Evolutionary conservation across 2,797 vertebrate species (phyloP), one percentile per base, ranked within the genome.

Genomic region (Lagocephalus sceleratus): DNA sequence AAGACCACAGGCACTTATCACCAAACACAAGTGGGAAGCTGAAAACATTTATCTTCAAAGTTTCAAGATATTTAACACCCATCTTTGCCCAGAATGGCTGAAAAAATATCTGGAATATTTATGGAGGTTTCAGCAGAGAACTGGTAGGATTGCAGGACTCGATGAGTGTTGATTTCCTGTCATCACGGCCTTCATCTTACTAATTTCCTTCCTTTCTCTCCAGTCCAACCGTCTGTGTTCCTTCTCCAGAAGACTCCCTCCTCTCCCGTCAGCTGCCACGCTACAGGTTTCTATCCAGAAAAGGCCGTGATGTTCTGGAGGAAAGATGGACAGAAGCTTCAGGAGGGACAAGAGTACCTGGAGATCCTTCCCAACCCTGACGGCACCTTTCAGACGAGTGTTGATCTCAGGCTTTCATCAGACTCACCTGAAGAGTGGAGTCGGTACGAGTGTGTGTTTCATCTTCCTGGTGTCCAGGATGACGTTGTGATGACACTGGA

Each of bases 221-320:
- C 45, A 62, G 60, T 12, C 0, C 25, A 2, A 8, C 51, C 60
- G 39, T 43, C 39, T 35, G 60, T 55, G 52, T 62, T 23, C 53
- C 43, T 66, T 46, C 60, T 63, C 40, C 60, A 63, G 60, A 55
- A 50, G 52, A 20, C 46, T 45, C n/a, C 47, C 42, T 59, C 59
- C 42, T 63, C 67, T 49, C 52, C 51, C 29, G 58, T 80, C 19
- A 15, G 3, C 32, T 85, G 82, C 62, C 70, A 61, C 38, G 79
- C 57, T 48, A 62, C 82, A 29, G 71, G 75, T 9, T 88, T 86
- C 71, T 80, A 75, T 67, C 81, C 85, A 8, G 22, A 22, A 0
- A 48, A 15, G 7, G 57, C 75, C 32, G 38, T 17, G 16, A 3
- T 52, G 12, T n/a, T 41, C 50, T 52, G 50, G 50, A 41, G 50